phyloP scores from a whole-genome alignment of 1,140 invertebrate genomes.

The Anastatus disparis region DNA sequence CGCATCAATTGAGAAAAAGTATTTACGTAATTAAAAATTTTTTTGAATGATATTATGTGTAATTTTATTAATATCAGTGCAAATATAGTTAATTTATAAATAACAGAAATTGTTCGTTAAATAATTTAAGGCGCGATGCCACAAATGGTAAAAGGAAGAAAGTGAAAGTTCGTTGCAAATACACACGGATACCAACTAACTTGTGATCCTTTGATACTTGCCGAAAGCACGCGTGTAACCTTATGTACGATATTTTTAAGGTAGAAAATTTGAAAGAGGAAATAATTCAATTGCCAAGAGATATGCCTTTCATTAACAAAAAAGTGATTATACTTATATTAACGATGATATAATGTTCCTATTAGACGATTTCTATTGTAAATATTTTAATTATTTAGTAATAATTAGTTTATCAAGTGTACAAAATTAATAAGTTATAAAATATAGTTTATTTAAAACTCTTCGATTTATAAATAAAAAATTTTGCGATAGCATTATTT shows the following conservation, averaged over 20 bases:
- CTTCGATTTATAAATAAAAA: too few species aligned
- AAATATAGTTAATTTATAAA: too few species aligned
- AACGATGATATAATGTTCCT: slow-evolving; percentile 31
- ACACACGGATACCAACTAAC: slow-evolving; percentile 29
- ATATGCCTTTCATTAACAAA: slow-evolving; percentile 1
- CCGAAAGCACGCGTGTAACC: neutral
- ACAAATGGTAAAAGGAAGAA: slow-evolving; percentile 14
- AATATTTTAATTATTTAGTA: too few species aligned
- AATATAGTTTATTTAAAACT: too few species aligned
- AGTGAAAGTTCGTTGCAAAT: slow-evolving; percentile 39
- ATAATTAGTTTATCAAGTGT: too few species aligned
- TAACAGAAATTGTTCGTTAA: slow-evolving; percentile 13
- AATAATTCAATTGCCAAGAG: neutral
- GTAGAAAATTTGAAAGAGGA: neutral
- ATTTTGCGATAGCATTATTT: too few species aligned
- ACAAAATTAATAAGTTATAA: too few species aligned
- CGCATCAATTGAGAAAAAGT: neutral
- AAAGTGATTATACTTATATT: slow-evolving; percentile 3
- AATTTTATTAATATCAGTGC: too few species aligned
- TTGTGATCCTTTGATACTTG: slow-evolving; percentile 32
- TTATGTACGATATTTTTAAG: too few species aligned
- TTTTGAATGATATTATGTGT: too few species aligned
- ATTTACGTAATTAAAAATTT: neutral
- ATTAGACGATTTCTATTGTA: slow-evolving; percentile 39
- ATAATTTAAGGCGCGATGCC: slow-evolving; percentile 14